Conservation (phyloP, 1,140 invertebrate genomes). For the Cotesia glomerata region DNA sequence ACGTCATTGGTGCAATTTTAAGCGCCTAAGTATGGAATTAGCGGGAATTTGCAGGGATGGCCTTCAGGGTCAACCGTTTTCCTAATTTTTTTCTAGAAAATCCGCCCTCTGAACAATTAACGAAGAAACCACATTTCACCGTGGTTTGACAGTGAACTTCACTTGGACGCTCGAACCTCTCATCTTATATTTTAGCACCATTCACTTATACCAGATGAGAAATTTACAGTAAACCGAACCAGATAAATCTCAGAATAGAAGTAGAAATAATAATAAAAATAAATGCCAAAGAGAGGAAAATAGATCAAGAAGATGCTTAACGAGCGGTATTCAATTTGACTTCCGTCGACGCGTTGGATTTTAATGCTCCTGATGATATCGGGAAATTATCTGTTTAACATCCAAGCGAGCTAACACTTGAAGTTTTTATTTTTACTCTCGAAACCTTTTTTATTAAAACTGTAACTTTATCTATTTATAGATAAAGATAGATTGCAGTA, state of each 20-base stretch:
- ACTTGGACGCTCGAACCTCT: slow-evolving; percentile 14
- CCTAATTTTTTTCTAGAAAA: slow-evolving; percentile 11
- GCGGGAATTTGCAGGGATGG: no score
- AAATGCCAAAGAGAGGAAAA: slow-evolving; percentile 9
- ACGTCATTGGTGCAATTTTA: no score
- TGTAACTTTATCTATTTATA: neutral
- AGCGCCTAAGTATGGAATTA: no score
- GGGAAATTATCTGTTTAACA: neutral
- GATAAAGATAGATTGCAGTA: neutral
- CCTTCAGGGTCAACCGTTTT: no score
- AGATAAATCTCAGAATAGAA: neutral
- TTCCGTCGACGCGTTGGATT: slow-evolving; percentile 18
- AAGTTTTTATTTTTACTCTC: neutral
- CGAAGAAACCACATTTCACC: slow-evolving; percentile 26
- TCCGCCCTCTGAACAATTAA: slow-evolving; percentile 8
- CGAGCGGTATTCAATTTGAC: slow-evolving; percentile 31
- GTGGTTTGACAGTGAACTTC: slow-evolving; percentile 34
- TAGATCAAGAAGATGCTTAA: slow-evolving; percentile 19
- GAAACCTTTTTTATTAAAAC: neutral
- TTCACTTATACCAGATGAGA: neutral
- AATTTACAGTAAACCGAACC: neutral
- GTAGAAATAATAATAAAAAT: neutral
- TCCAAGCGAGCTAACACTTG: neutral
- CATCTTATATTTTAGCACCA: neutral
- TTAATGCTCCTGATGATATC: slow-evolving; percentile 2